phyloP scores from a whole-genome alignment of 2,797 vertebrate genomes.

The Pantherophis alleghaniensis region DNA sequence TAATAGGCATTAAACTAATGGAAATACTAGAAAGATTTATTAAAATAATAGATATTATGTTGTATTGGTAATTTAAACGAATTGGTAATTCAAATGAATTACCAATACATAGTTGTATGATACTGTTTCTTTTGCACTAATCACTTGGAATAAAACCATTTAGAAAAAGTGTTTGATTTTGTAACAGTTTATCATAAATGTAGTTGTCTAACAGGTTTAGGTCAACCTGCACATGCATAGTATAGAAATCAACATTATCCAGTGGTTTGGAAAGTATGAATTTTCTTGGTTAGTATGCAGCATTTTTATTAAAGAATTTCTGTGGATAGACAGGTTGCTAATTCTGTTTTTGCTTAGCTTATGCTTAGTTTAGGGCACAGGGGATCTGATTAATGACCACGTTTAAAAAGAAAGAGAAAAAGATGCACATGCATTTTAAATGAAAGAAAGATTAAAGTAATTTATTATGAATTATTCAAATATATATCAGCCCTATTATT shows the following conservation, averaged over 20 bases:
- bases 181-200: background rate
- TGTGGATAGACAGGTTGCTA: slow-evolving; percentile 38
- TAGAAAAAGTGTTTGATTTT: background rate
- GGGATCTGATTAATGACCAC: slow-evolving; percentile 54
- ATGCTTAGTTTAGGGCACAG: slow-evolving; percentile 46
- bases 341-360: slow-evolving; percentile 39
- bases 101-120: rapidly evolving
- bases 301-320: slow-evolving; percentile 27
- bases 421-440: slow-evolving; percentile 57
- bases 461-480: slow-evolving; percentile 68
- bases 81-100: background rate
- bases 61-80: background rate
- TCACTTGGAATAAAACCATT: background rate
- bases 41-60: slow-evolving; percentile 19
- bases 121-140: rapidly evolving
- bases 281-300: background rate
- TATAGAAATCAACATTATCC: background rate
- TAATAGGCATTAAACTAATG: slow-evolving; percentile 5
- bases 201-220: slow-evolving; percentile 16
- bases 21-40: background rate
- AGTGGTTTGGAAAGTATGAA: background rate
- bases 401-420: slow-evolving; percentile 31
- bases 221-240: background rate
- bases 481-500: slow-evolving; percentile 60
- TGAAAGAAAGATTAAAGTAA: slow-evolving; percentile 71